Conservation (phyloP, 2,113 vertebrate species). For the Amblyopsis rosae region DNA sequence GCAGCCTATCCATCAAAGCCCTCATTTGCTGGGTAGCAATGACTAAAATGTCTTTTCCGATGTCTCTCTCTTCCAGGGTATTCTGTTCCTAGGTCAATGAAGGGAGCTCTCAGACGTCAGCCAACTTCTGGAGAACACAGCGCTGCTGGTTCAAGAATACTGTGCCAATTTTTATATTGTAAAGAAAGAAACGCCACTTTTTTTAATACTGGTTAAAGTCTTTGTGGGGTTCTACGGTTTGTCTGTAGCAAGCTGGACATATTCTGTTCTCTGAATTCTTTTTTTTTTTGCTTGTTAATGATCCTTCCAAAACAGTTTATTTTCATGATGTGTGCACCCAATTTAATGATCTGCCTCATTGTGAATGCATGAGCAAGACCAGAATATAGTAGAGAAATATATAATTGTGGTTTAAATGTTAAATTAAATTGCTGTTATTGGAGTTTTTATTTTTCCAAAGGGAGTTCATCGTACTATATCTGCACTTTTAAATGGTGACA, state of each 20-base stretch:
- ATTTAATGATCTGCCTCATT: constrained; percentile 72
- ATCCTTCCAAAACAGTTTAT: constrained; percentile 61
- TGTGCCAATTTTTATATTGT: constrained; percentile 80
- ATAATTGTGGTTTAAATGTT: constrained; percentile 66
- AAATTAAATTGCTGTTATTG: constrained; percentile 55
- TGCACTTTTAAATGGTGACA: not conserved
- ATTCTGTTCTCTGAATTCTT: constrained; percentile 56
- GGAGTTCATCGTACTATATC: constrained; percentile 19
- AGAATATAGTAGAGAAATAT: constrained; percentile 67
- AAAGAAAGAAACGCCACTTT: constrained; percentile 36
- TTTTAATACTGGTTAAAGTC: constrained; percentile 50
- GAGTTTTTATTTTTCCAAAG: constrained; percentile 55
- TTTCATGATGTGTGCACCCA: constrained; percentile 63
- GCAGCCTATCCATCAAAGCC: constrained; percentile 59
- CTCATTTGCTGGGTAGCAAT: constrained; percentile 46
- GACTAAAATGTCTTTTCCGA: constrained; percentile 51
- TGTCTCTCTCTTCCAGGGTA: constrained; percentile 69
- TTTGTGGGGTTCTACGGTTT: constrained; percentile 66
- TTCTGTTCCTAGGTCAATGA: constrained; percentile 75
- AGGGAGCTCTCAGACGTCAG: constrained; percentile 40
- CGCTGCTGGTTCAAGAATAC: constrained; percentile 70
- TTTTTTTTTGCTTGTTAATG: constrained; percentile 64
- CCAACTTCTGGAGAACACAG: constrained; percentile 40
- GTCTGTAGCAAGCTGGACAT: constrained; percentile 70
- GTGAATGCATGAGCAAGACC: constrained; percentile 76